A percentile compares a stretch with the other conserved stretches of the same genome.
phyloP scores from a whole-genome alignment of 2,797 vertebrate species.

The Spinibarbus caldwelli region DNA sequence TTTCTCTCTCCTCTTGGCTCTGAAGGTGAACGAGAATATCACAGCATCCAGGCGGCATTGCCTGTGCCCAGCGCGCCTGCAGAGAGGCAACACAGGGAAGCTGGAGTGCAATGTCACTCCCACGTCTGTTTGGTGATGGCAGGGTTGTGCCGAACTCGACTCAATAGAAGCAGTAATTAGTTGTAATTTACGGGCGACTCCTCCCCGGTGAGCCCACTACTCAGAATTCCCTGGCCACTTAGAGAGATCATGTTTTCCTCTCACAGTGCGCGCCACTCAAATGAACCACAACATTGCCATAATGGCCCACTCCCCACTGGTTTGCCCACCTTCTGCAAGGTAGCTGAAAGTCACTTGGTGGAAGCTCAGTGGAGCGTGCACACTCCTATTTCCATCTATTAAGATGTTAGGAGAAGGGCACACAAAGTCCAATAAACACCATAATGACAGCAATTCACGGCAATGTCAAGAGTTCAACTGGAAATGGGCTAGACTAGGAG shows the following conservation, averaged over 20 bases:
- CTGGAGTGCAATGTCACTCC: constrained; percentile 67
- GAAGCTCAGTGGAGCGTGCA: constrained; percentile 79
- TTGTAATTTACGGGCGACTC: constrained; percentile 79
- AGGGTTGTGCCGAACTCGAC: constrained; percentile 70
- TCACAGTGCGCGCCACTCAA: constrained; percentile 76
- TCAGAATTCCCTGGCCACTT: constrained; percentile 77
- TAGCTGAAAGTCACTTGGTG: constrained; percentile 82
- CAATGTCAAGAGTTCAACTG: constrained; percentile 63
- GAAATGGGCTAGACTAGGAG: constrained; percentile 61
- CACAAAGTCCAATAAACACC: constrained; percentile 67
- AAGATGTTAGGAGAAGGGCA: constrained; percentile 76
- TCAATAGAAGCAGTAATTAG: constrained; percentile 80
- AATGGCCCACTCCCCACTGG: constrained; percentile 80
- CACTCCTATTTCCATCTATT: constrained; percentile 88
- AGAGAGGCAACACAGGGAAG: constrained; percentile 54
- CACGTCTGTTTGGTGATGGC: constrained; percentile 66
- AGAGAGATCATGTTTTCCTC: constrained; percentile 79
- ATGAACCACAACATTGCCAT: constrained; percentile 79
- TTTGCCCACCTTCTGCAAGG: constrained; percentile 86
- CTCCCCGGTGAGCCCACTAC: constrained; percentile 74
- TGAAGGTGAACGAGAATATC: constrained; percentile 56
- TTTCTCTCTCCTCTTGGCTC: constrained; percentile 44
- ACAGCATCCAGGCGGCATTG: constrained; percentile 42
- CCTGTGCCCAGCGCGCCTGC: constrained; percentile 62
- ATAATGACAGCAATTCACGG: constrained; percentile 65